Percentiles rank a stretch among this genome's conserved stretches.
Conservation (phyloP, 2,113 vertebrate genomes). For the Hyperopisus bebe region DNA sequence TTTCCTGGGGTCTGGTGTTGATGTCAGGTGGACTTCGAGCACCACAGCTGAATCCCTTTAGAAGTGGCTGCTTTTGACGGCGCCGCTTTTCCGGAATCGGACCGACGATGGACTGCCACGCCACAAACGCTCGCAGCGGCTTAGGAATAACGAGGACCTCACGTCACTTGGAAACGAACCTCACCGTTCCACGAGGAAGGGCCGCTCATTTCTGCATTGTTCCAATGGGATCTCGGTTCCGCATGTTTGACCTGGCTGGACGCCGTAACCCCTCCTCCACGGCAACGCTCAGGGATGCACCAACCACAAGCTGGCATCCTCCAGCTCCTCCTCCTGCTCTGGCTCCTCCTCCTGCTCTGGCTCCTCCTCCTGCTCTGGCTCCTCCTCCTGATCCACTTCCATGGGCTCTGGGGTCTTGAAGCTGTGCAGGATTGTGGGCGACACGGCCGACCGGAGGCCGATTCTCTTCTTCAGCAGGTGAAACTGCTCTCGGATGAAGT, state of each 20-base stretch:
- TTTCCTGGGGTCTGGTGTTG: background rate
- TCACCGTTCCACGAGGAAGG: slow-evolving; percentile 18
- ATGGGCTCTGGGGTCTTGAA: slow-evolving; percentile 82
- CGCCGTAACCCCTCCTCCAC: slow-evolving; percentile 9
- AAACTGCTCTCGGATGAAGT: slow-evolving; percentile 92
- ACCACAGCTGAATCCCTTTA: background rate
- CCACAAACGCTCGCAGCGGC: background rate
- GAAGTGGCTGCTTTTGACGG: background rate
- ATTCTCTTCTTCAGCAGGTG: slow-evolving; percentile 92
- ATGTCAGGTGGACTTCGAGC: background rate
- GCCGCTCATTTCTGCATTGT: slow-evolving; percentile 37
- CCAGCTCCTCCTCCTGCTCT: slow-evolving; percentile 82
- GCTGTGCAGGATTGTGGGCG: slow-evolving; percentile 55
- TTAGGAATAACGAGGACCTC: background rate
- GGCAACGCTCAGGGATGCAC: slow-evolving; percentile 50
- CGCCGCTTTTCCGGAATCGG: background rate
- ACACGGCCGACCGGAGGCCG: slow-evolving; percentile 73
- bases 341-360: slow-evolving; percentile 85
- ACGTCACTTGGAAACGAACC: background rate
- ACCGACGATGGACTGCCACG: background rate
- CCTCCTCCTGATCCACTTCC: slow-evolving; percentile 69
- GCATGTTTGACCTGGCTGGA: background rate
- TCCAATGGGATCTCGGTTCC: slow-evolving; percentile 11
- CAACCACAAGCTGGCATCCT: slow-evolving; percentile 67
- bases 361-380: slow-evolving; percentile 66